Percentiles rank a stretch among this genome's conserved stretches.
Evolutionary conservation across 1,140 invertebrate species (phyloP).

Genomic region (Asbolus verrucosus): DNA sequence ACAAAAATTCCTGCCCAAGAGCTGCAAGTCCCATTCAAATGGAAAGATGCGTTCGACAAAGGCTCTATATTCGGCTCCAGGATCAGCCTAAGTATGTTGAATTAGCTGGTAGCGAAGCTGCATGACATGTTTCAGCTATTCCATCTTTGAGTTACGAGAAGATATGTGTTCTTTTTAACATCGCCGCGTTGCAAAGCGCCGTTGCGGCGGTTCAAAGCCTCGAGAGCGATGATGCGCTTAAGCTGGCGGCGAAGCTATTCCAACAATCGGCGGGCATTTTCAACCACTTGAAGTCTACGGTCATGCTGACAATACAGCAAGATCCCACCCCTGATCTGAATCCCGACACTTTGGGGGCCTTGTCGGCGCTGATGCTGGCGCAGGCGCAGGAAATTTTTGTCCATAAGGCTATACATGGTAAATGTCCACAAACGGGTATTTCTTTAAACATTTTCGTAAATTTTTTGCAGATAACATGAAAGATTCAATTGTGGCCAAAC

Average conservation of each 20-base stretch:
- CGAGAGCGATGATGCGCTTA: constrained; percentile 94
- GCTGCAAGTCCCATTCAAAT: constrained; percentile 95
- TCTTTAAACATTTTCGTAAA: no score
- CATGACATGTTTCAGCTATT: constrained; percentile 72
- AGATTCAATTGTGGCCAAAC: constrained; percentile 89
- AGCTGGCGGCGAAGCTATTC: constrained; percentile 91
- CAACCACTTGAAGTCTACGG: constrained; percentile 86
- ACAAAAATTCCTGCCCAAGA: constrained; percentile 93
- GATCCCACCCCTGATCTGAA: constrained; percentile 96
- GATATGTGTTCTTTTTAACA: constrained; percentile 96
- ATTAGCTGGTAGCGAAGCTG: not conserved
- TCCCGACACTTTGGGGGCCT: constrained; percentile 89
- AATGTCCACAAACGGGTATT: no score
- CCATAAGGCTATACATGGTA: constrained; percentile 92
- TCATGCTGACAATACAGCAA: constrained; percentile 88
- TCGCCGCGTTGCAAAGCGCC: constrained; percentile 92
- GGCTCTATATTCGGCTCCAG: constrained; percentile 93
- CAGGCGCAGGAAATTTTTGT: constrained; percentile 98
- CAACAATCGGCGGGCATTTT: constrained; percentile 95
- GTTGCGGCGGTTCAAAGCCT: constrained; percentile 88
- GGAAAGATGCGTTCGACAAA: constrained; percentile 99
- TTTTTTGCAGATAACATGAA: constrained; percentile 90
- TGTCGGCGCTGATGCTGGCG: constrained; percentile 92
- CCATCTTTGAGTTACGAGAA: constrained; percentile 92
- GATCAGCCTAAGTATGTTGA: constrained; percentile 84